These are phyloP conservation scores for Manis crassicaudata DNA, from an alignment of 2,797 vertebrate genomes.

Conservation along the genomic window DNA sequence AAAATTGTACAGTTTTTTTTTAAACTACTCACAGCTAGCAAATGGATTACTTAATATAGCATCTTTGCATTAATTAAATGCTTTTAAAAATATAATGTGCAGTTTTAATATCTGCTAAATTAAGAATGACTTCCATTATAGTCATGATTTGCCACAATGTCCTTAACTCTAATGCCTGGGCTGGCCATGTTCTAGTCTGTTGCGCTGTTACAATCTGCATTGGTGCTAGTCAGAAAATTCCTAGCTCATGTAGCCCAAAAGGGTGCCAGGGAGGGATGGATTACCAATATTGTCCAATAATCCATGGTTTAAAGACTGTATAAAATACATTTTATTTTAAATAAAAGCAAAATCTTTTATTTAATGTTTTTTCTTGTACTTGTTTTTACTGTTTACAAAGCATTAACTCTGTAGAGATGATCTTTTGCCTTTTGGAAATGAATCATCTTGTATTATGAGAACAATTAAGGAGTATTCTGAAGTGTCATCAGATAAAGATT, in stretches of 20 bases:
- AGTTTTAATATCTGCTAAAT: conserved; percentile 79
- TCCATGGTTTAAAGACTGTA: conserved; percentile 84
- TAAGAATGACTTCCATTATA: conserved; percentile 77
- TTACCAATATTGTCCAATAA: conserved; percentile 77
- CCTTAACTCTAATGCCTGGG: conserved; percentile 67
- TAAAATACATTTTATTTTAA: conserved; percentile 91
- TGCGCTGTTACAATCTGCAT: conserved; percentile 56
- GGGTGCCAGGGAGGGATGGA: conserved; percentile 62
- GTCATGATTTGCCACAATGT: conserved; percentile 71
- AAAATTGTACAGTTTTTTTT: conserved; percentile 97
- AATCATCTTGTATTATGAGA: neutral
- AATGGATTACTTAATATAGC: conserved; percentile 82
- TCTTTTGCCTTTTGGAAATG: neutral
- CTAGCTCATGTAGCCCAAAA: conserved; percentile 25
- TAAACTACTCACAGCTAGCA: conserved; percentile 84
- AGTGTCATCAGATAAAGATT: neutral
- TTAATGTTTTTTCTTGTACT: conserved; percentile 79
- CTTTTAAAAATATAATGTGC: conserved; percentile 78
- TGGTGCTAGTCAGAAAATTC: conserved; percentile 74
- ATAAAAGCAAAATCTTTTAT: conserved; percentile 90
- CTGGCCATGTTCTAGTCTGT: conserved; percentile 46
- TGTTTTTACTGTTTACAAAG: conserved; percentile 39
- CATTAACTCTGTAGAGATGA: neutral
- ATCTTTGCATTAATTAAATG: conserved; percentile 83
- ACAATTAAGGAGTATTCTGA: neutral